Conservation (phyloP, 2,888 invertebrate species). For the Podabrus alpinus region DNA sequence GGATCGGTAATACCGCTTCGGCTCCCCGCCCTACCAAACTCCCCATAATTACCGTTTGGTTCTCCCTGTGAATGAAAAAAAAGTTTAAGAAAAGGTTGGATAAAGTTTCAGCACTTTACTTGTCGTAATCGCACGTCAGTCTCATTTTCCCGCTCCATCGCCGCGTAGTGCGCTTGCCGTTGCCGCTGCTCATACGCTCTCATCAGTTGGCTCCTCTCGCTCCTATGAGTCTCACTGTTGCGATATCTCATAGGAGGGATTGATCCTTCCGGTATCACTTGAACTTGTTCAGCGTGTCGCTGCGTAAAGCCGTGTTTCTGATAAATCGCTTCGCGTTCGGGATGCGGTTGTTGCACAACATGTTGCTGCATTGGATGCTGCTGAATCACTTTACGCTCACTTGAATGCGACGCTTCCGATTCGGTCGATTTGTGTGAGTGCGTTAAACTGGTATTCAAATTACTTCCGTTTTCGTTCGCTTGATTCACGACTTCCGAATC, state of each 20-base stretch:
- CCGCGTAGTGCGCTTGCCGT: slow-evolving; percentile 63
- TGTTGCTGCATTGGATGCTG: slow-evolving; percentile 44
- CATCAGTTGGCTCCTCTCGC: slow-evolving; percentile 41
- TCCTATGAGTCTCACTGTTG: slow-evolving; percentile 38
- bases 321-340: slow-evolving; percentile 46
- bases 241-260: slow-evolving; percentile 49
- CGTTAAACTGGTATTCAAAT: neutral
- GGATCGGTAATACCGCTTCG: slow-evolving; percentile 60
- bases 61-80: slow-evolving; percentile 21
- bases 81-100: neutral
- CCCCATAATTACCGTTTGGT: slow-evolving; percentile 47
- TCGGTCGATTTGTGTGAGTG: slow-evolving; percentile 51
- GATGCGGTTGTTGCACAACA: slow-evolving; percentile 29
- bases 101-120: slow-evolving; percentile 37
- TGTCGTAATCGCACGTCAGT: slow-evolving; percentile 55
- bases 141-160: slow-evolving; percentile 59
- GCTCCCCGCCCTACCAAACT: slow-evolving; percentile 60
- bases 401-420: slow-evolving; percentile 51
- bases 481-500: slow-evolving; percentile 39
- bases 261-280: slow-evolving; percentile 53
- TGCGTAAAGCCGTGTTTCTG: slow-evolving; percentile 53
- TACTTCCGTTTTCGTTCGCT: slow-evolving; percentile 34
- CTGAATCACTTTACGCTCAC: slow-evolving; percentile 56
- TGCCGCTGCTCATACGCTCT: slow-evolving; percentile 61
- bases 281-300: slow-evolving; percentile 53